Base-by-base conservation (phyloP, 2,888 invertebrate species). In the Tenthredo scrophulariae region DNA sequence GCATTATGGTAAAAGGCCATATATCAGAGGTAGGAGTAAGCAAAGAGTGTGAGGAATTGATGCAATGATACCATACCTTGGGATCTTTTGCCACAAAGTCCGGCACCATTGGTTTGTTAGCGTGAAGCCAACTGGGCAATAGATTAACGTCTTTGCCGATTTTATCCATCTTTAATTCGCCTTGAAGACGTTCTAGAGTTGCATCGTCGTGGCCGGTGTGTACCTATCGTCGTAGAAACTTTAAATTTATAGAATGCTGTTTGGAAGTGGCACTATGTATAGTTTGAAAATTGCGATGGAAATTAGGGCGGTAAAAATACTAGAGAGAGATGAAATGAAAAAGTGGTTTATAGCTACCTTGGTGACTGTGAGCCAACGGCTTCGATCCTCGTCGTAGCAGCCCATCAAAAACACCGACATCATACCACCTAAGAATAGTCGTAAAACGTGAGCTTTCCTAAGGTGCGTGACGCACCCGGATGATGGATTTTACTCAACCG, bases 371-470 rank as follows among this genome's bases (percentile, higher is more conserved):
- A 97, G 96, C 97, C 98, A 99, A 91, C 95, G 94, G 80, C 95
- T 94, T 72, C 94, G 94, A 4, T 94, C 94, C 7, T 94, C 94
- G 93, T 99, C 97, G 85, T 96, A 95, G 89, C 98, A 98, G 0
- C 99, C 99, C 98, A 99, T 98, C 26, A 99, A 94, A 92, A 98
- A 99, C 72, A 98, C 96, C 3, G 98, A 98, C 96, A 98, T 97
- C 94, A 98, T 96, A 0, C 98, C 98, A 70, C 98, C 92, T 95
- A 67, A 33, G 83, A 83, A 80, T 37, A 26, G 22, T 62, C 80
- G 62, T 80, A 62, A 62, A 80, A 80, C 40, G 22, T 80, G 62
- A 80, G 62, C 58, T 80, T 43, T 80, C 15, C 77, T 54, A 77
- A 77, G 77, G 54, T 29, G 74, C 37, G 29, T 5, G 40, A 18